A percentile compares a stretch with the other conserved stretches of the same genome.
Evolutionary conservation across 1,140 invertebrate genomes (phyloP).

Genomic region (Bombus consobrinus): DNA sequence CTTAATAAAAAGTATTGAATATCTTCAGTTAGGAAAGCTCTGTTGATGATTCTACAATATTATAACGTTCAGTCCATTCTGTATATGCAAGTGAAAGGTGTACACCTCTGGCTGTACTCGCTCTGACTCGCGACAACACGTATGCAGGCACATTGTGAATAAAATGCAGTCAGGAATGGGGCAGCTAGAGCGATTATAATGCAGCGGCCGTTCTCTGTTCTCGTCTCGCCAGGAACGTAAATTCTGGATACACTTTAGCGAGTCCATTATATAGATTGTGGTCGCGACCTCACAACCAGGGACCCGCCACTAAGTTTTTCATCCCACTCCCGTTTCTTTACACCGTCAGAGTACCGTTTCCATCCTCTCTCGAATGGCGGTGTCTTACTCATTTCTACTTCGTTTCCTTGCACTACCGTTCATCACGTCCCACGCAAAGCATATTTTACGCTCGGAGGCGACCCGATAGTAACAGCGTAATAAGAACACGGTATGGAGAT

Average conservation of each 20-base stretch:
- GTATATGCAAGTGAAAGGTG: background rate
- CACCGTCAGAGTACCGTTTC: constrained; percentile 22
- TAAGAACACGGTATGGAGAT: constrained; percentile 68
- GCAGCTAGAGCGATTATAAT: constrained; percentile 61
- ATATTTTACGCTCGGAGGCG: constrained; percentile 67
- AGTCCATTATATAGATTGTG: constrained; percentile 81
- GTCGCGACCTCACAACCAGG: constrained; percentile 68
- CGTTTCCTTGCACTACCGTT: constrained; percentile 55
- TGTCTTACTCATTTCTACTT: constrained; percentile 48
- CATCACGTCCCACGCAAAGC: constrained; percentile 63
- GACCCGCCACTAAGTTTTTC: constrained; percentile 48
- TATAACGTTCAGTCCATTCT: background rate
- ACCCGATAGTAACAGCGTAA: constrained; percentile 70
- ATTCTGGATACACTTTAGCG: constrained; percentile 78
- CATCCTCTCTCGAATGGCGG: constrained; percentile 23
- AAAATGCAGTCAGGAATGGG: constrained; percentile 51
- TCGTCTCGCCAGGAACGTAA: constrained; percentile 63
- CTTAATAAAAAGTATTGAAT: background rate
- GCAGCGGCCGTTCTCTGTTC: constrained; percentile 61
- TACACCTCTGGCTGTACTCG: background rate
- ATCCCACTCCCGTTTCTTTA: background rate
- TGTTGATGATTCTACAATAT: background rate
- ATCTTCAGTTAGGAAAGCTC: background rate
- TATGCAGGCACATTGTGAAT: constrained; percentile 64
- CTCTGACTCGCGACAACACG: constrained; percentile 53